Base-by-base conservation (phyloP, 2,888 invertebrate genomes). In the Ernsta delagoae region DNA sequence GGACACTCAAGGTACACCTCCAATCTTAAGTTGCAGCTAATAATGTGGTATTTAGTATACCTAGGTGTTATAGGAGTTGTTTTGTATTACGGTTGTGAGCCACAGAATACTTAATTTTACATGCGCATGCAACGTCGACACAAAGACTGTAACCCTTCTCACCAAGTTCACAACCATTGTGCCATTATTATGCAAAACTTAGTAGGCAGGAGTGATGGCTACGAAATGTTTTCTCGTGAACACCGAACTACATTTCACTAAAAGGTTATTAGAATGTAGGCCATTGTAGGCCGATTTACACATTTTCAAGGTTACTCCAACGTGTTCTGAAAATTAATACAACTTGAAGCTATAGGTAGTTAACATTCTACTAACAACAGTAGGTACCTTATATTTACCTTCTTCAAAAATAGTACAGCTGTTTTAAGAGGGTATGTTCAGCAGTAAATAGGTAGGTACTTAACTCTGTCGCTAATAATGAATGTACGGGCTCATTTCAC, bases 181-280 rank as follows among this genome's bases (percentile, higher is more conserved):
- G 79, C 82, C 82, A 88, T 90, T 90, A 91, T 90, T 88, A 92
- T 92, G 91, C 91, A 89, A 92, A 91, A 85, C 75, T 74, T 77
- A 39, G 24, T 41, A 43, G 0, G 8, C 43, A 79, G 81, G 83
- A 85, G 79, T 81, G 85, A 86, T 84, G 80, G 80, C 80, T 36
- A 57, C 79, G 79, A 85, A 87, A 86, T 86, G 83, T 84, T 84
- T 84, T 76, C 78, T 77, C 75, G 74, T 76, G 78, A 82, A 79
- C 79, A 78, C 79, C 80, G 83, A 83, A 84, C 85, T 78, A 85
- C 84, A 86, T 85, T 87, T 86, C 82, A 82, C 82, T 81, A 81
- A 90, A 92, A 92, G 91, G 91, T 91, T 88, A 90, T 85, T 86
- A 83, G 88, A 90, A 90, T 87, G 87, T 88, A 83, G 87, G 86